A percentile compares a stretch with the other conserved stretches of the same genome.
These are phyloP conservation scores for Aramus guarauna DNA, from an alignment of 2,113 vertebrate species.

Conservation along the genomic window DNA sequence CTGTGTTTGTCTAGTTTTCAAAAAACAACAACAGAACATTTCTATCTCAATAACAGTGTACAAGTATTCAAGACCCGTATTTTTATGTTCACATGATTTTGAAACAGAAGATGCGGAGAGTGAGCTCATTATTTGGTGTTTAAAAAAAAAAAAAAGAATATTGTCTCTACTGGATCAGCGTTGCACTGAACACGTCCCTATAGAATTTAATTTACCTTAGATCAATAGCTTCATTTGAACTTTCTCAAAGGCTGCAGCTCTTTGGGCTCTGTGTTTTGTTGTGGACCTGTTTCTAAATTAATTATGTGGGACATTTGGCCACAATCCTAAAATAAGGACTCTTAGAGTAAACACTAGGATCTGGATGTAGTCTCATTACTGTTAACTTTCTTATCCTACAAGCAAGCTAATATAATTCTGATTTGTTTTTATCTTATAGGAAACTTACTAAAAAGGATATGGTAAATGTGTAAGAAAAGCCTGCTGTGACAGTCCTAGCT, in stretches of 20 bases:
- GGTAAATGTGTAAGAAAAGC: constrained; percentile 30
- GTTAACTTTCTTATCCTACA: constrained; percentile 15
- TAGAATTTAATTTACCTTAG: constrained; percentile 11
- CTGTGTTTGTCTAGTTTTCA: background rate
- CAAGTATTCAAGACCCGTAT: background rate
- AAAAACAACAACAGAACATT: background rate
- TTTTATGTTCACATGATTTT: background rate
- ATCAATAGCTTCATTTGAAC: constrained; percentile 30
- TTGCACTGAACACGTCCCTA: background rate
- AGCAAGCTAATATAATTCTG: constrained; percentile 31
- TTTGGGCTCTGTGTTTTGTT: background rate
- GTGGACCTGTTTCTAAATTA: background rate
- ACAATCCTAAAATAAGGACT: background rate
- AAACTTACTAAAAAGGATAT: constrained; percentile 39
- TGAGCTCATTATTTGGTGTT: background rate
- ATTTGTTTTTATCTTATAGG: constrained; percentile 30
- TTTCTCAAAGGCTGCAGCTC: background rate
- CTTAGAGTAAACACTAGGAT: background rate
- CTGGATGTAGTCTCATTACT: background rate
- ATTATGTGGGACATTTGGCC: background rate
- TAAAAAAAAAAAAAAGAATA: background rate
- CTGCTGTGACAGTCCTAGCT: constrained; percentile 51
- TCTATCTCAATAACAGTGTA: background rate
- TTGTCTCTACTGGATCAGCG: background rate
- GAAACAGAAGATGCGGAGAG: background rate